These are phyloP conservation scores for Taurulus bubalis DNA, from an alignment of 2,113 vertebrate species.

Conservation along the genomic window DNA sequence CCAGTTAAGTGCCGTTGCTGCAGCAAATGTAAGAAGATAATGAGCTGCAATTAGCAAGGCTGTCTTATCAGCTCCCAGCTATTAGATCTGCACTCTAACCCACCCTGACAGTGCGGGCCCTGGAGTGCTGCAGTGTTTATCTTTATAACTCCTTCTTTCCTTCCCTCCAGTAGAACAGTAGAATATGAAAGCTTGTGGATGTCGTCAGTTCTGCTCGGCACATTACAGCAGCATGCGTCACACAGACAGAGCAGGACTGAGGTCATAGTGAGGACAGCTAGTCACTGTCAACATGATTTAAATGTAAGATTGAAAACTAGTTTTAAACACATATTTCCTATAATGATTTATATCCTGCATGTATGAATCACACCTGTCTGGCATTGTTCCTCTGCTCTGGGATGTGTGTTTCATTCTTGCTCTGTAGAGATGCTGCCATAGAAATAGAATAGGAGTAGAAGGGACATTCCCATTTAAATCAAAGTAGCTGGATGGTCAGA, in stretches of 20 bases:
- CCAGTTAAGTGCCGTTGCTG: constrained; percentile 24
- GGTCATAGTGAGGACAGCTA: constrained; percentile 40
- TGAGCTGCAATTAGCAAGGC: constrained; percentile 53
- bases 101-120: constrained; percentile 33
- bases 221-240: constrained; percentile 3
- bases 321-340: not conserved
- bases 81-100: constrained; percentile 51
- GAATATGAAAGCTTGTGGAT: not conserved
- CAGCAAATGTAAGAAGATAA: constrained; percentile 40
- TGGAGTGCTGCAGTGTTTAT: constrained; percentile 38
- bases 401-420: constrained; percentile 23
- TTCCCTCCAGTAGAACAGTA: not conserved
- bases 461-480: too few relatives aligned
- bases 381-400: not conserved
- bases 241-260: constrained; percentile 29
- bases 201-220: constrained; percentile 16
- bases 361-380: constrained; percentile 42
- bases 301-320: not conserved
- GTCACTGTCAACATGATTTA: not conserved
- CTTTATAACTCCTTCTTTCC: not conserved
- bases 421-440: not conserved
- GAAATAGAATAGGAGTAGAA: not conserved
- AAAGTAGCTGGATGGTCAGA: too few relatives aligned
- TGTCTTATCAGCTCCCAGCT: constrained; percentile 46
- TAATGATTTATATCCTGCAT: constrained; percentile 7